Base-by-base conservation (phyloP, 2,113 vertebrate species). In the Eulemur rufifrons region DNA sequence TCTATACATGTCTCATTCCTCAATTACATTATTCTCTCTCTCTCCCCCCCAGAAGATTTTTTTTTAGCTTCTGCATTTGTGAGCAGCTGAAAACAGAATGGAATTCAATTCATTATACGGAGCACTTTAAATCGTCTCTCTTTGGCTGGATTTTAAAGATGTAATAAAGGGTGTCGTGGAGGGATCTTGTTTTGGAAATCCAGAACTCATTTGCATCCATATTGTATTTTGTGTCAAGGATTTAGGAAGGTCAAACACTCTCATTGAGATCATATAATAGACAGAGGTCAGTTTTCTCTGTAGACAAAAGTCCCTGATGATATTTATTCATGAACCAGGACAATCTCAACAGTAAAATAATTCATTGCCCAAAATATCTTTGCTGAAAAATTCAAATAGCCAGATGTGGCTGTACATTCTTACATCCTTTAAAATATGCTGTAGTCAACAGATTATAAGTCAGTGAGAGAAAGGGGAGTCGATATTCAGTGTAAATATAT, bases 241-340 rank as follows among this genome's bases (percentile, higher is more conserved):
- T 94, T 96, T 89, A 73, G 42, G 93, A 97, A 97, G 91, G 97
- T 93, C 96, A 96, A 89, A 94, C 59, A 69, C 61, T 96, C 39
- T 89, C 83, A 71, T 5, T 94, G 96, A 96, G 45, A 94, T 96
- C 82, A 47, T 29, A 71, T 59, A 94, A 96, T 81, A 94, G 91
- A 94, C 23, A 94, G 93, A 89, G 96, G 94, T 96, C 96, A 97
- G 25, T 87, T 89, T 94, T 78, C n/a, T 86, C 20, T 76, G 39
- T 74, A 97, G 88, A 97, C 71, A 96, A 94, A 96, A 95, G 66
- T 86, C 83, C 83, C 89, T 80, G 89, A 81, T 96, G 86, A 96
- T 97, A 97, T 97, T 96, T 97, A 97, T 98, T 97, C 97, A 97
- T 93, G 95, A 98, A 91, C 56, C 7, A 27, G 86, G 91, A 81